phyloP scores from a whole-genome alignment of 2,113 vertebrate genomes.

The Narcine bancroftii region DNA sequence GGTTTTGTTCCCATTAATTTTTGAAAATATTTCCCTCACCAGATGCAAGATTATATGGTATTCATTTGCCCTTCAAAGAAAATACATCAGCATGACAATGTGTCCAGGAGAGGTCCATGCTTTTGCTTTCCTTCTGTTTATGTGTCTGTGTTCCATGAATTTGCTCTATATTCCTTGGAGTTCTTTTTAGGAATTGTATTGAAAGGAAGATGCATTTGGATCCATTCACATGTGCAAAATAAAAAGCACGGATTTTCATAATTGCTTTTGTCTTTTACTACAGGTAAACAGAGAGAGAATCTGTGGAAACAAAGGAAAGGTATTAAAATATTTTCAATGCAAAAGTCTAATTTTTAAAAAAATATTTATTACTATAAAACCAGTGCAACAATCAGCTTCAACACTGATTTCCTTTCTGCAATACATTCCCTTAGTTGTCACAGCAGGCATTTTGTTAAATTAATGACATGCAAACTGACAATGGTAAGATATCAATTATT shows the following conservation, averaged over 20 bases:
- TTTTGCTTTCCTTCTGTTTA: slow-evolving; percentile 22
- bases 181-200: background rate
- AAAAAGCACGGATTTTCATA: slow-evolving; percentile 31
- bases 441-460: background rate
- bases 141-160: slow-evolving; percentile 16
- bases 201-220: slow-evolving; percentile 18
- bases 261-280: background rate
- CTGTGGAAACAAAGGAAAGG: background rate
- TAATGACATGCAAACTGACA: background rate
- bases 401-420: background rate
- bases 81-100: slow-evolving; percentile 10
- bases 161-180: slow-evolving; percentile 2
- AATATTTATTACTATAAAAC: background rate
- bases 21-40: slow-evolving; percentile 24
- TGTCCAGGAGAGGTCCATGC: slow-evolving; percentile 19
- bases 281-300: background rate
- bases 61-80: slow-evolving; percentile 16
- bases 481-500: background rate
- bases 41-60: slow-evolving; percentile 33
- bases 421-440: background rate
- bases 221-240: slow-evolving; percentile 37
- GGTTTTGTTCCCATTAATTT: slow-evolving; percentile 24
- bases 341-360: background rate
- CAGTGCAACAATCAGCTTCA: background rate
- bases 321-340: background rate